Evolutionary conservation across 2,797 vertebrate species (phyloP).

Genomic region (Acomys russatus): DNA sequence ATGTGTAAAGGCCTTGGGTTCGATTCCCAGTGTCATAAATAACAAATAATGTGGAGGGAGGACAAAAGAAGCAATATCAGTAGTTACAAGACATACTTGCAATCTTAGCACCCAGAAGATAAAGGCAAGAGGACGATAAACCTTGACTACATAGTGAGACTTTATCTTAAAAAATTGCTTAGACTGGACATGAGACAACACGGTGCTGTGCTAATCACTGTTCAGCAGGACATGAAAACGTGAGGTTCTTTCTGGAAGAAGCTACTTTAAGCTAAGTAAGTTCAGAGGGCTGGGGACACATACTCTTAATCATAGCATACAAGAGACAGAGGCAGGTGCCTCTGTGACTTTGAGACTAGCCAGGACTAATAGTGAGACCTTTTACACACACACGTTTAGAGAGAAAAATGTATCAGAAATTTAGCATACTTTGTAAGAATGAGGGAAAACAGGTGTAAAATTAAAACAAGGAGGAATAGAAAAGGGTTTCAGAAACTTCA

Average conservation of each 20-base stretch:
- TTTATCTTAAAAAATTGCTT: not conserved
- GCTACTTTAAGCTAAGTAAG: slow-evolving; percentile 5
- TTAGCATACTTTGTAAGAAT: not conserved
- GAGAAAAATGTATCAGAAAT: not conserved
- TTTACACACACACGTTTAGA: not conserved
- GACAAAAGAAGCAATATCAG: not conserved
- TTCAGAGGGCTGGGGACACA: not conserved
- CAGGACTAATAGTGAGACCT: not conserved
- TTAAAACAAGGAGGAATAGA: not conserved
- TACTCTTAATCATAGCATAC: not conserved
- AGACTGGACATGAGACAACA: not conserved
- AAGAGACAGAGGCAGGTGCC: not conserved
- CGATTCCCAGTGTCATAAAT: not conserved
- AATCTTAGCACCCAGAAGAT: not conserved
- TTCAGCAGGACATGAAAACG: not conserved
- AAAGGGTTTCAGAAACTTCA: not conserved
- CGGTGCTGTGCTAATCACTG: not conserved
- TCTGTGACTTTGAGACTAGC: not conserved
- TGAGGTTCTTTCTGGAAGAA: slow-evolving; percentile 3
- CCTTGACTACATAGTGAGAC: not conserved
- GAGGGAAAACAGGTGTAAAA: not conserved
- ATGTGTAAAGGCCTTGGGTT: not conserved
- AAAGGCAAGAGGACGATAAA: not conserved
- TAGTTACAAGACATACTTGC: not conserved
- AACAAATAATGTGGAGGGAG: not conserved